Conservation (phyloP, 2,888 invertebrate genomes). For the Morpho achilles region DNA sequence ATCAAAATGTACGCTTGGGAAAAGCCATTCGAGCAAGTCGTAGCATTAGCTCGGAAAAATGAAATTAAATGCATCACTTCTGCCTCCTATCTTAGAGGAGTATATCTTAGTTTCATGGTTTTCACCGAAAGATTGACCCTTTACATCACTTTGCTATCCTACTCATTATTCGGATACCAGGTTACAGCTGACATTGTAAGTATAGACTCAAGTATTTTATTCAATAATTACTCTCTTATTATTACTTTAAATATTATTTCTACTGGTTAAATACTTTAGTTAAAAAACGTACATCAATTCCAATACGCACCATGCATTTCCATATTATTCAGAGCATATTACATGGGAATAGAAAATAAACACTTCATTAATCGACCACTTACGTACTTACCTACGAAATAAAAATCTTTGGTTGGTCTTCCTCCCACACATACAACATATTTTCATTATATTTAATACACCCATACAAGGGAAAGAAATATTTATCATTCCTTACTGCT, state of each 20-base stretch:
- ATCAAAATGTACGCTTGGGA: constrained; percentile 99
- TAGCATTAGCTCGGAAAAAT: constrained; percentile 85
- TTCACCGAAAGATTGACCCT: constrained; percentile 92
- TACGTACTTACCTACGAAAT: too few species aligned
- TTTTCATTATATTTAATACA: background rate
- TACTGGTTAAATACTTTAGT: too few species aligned
- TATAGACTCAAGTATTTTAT: constrained; percentile 17
- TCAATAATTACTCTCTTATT: too few species aligned
- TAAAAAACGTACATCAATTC: too few species aligned
- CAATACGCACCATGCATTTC: too few species aligned
- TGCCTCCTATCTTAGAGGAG: constrained; percentile 82
- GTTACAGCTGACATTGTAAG: constrained; percentile 78
- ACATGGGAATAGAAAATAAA: too few species aligned
- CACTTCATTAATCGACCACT: too few species aligned
- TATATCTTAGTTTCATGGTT: constrained; percentile 85
- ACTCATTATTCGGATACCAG: constrained; percentile 83
- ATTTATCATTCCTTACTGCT: background rate
- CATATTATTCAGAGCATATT: too few species aligned
- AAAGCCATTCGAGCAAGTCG: constrained; percentile 91
- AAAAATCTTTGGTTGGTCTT: too few species aligned
- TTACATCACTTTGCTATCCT: constrained; percentile 88
- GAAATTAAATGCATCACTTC: constrained; percentile 81
- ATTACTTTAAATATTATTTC: too few species aligned
- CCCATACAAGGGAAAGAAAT: background rate
- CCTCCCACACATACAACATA: background rate